Base-by-base conservation (phyloP, 2,888 invertebrate species). In the Apomyelois bistriatella region DNA sequence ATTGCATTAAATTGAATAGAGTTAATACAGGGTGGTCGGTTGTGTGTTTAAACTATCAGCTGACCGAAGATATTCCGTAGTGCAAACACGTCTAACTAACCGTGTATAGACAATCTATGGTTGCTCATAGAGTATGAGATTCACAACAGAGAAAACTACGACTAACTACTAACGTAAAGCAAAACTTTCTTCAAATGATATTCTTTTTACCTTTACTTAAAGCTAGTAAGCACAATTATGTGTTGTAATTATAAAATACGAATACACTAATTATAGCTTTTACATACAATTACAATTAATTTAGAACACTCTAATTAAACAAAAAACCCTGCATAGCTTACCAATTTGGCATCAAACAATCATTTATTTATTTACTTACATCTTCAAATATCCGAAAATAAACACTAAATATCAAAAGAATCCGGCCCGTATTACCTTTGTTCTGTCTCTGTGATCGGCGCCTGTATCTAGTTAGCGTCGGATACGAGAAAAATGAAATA, bases 401-500 rank as follows among this genome's bases (percentile, higher is more conserved):
- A 68, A 70, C 61, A 70, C 54, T 54, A 59, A 66, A 70, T 70
- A 73, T 74, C 72, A 76, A 76, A 74, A 77, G 76, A 76, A 75
- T 70, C 62, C 70, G 58, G 74, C 89, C 89, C 86, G 86, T 85
- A 89, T 89, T 83, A 74, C 77, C 81, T 78, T 79, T 79, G 75
- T 70, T 73, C 71, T 69, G 70, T 76, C 70, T 64, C 65, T 64
- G 71, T 72, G 76, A 70, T 66, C 74, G 80, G 66, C 68, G 71
- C 77, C 82, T 85, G 77, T 82, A 83, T 87, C 89, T 86, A 90
- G 90, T 90, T 90, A 90, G 83, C 81, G 80, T 76, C 77, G 72
- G 69, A 73, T 71, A 77, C 79, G 79, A 85, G 84, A 88, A 89
- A 90, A 90, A 91, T 90, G 88, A 90, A 85, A 90, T 91, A 91